Base-by-base conservation (phyloP, 2,888 invertebrate species). In the Drosophila helvetica region DNA sequence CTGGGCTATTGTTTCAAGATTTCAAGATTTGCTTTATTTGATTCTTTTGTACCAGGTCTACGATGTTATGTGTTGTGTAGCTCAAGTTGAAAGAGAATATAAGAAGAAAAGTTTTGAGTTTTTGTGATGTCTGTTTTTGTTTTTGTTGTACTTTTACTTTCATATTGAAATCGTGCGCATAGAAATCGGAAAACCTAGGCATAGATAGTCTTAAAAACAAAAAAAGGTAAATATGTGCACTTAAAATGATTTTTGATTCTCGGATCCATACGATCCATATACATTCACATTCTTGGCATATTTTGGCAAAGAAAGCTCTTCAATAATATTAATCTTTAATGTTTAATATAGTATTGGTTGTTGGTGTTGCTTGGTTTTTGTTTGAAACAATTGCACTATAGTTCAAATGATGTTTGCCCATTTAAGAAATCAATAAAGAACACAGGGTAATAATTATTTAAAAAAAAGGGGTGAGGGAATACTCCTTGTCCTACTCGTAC, bases 321-420 rank as follows among this genome's bases (percentile, higher is more conserved):
- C 73, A 83, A 70, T 79, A 65, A 71, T 81, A 79, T 75, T 73
- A 76, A 62, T 64, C 56, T 53, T 58, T 68, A 68, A 51, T 65
- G 46, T 70, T 38, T 75, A 63, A 66, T 71, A 76, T 76, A 70
- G 62, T 72, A 52, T 61, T 55, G 74, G 61, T 73, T 74, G 76
- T 78, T 63, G 67, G 69, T 38, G 38, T 77, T 74, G 51, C 50
- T 74, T 73, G 67, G 77, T 77, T 77, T 78, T 82, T 86, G 81
- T 85, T 86, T 86, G 81, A 87, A 88, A 88, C 87, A 88, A 88
- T 88, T 88, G 87, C 87, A 88, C 87, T 88, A 88, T 86, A 85
- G 85, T 81, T 86, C 86, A 86, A 84, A 84, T 83, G 80, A 66
- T 64, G 77, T 80, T 82, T 86, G 83, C 83, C 83, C 83, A 83